Percentiles rank a stretch among this genome's conserved stretches.
phyloP scores from a whole-genome alignment of 2,888 invertebrate genomes.

The Yponomeuta malinellus region DNA sequence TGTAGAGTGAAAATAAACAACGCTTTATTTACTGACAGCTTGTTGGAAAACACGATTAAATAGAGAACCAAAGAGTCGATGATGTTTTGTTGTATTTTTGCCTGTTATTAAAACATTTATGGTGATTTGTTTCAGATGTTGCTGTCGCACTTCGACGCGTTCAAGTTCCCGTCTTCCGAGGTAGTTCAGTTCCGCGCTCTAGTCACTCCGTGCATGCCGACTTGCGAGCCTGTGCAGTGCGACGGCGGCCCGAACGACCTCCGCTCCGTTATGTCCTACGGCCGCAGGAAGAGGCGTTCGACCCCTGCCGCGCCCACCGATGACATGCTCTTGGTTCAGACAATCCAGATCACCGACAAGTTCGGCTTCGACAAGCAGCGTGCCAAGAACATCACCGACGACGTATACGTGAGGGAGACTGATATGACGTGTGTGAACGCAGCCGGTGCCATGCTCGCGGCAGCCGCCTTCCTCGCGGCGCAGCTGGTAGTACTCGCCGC shows the following conservation, averaged over 20 bases:
- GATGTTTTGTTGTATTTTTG: background rate
- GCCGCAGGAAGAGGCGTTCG: slow-evolving; percentile 85
- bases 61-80: background rate
- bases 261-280: slow-evolving; percentile 88
- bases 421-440: slow-evolving; percentile 82
- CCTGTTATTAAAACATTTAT: background rate
- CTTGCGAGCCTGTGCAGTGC: slow-evolving; percentile 94
- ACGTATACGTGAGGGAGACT: slow-evolving; percentile 82
- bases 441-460: slow-evolving; percentile 88
- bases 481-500: slow-evolving; percentile 91
- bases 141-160: slow-evolving; percentile 94
- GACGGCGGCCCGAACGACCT: slow-evolving; percentile 90
- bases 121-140: slow-evolving; percentile 78
- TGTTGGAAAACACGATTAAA: background rate
- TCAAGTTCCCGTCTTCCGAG: slow-evolving; percentile 96
- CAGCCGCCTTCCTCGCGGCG: slow-evolving; percentile 88
- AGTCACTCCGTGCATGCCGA: slow-evolving; percentile 95
- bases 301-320: slow-evolving; percentile 78
- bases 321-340: slow-evolving; percentile 90
- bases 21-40: background rate
- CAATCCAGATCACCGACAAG: slow-evolving; percentile 94
- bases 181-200: slow-evolving; percentile 96
- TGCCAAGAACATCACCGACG: slow-evolving; percentile 79
- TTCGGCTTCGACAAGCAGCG: slow-evolving; percentile 88
- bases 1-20: background rate